Base-by-base conservation (phyloP, 2,113 vertebrate genomes). In the Oreocharis arfaki region DNA sequence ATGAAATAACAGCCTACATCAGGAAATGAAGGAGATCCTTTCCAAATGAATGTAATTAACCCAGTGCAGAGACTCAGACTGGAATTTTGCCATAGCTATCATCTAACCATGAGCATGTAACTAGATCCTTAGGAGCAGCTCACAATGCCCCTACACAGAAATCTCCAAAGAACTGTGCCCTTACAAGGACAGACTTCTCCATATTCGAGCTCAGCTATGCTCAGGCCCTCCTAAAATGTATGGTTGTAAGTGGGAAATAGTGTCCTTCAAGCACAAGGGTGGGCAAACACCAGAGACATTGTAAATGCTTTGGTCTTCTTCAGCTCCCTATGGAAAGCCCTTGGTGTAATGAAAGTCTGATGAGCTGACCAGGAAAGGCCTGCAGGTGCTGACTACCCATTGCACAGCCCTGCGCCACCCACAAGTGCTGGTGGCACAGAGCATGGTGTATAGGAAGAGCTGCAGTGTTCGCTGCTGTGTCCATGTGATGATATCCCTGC, bases 11-110 rank as follows among this genome's bases (percentile, higher is more conserved):
- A 96, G 12, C 39, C 67, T 88, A 52, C 68, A 55, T 59, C 81
- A 92, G 76, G 41, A 92, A 94, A 84, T 49, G 35, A 70, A 84
- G 28, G 57, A 75, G 69, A 92, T 44, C 14, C 46, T 97, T 91
- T 94, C 55, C 83, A 93, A 93, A 74, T 76, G 61, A 91, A 53
- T 71, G 74, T 61, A 95, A 93, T 75, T 79, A 85, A 96, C 79
- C 84, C 84, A 86, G 33, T 67, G 42, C 78, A 94, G 87, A 93
- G 93, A 76, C 26, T 84, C 4, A 3, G 77, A 16, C 52, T 87
- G 89, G 76, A 89, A 92, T 93, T 89, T 91, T 73, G 53, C 84
- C 83, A 67, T 53, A 53, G 59, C 35, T 93, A n/a, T 69, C 55
- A 44, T 91, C 47, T 93, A 90, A 90, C 49, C 35, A 55, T 57